phyloP scores from a whole-genome alignment of 1,140 invertebrate species.

The Semibalanus balanoides region DNA sequence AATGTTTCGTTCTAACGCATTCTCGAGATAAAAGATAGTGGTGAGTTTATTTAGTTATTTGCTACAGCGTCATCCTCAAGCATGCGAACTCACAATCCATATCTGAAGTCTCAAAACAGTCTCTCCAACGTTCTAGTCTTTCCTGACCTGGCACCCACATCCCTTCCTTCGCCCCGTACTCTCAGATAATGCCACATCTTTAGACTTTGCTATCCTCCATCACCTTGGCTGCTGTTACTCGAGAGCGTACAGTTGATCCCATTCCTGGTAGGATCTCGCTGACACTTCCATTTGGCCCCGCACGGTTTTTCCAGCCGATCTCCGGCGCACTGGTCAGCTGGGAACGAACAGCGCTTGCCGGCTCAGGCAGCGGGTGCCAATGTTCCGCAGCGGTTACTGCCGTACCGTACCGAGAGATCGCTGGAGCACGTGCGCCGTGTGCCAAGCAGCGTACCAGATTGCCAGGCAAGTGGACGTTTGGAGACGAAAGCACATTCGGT shows the following conservation, averaged over 20 bases:
- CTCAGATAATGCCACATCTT: constrained; percentile 61
- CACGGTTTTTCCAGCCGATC: constrained; percentile 57
- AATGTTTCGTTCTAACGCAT: too few species aligned
- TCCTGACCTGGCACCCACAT: too few species aligned
- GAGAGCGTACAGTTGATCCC: constrained; percentile 48
- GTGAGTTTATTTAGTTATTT: too few species aligned
- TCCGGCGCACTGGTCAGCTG: constrained; percentile 61
- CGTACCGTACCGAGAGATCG: constrained; percentile 65
- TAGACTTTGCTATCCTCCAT: constrained; percentile 43
- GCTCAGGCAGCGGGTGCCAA: constrained; percentile 63
- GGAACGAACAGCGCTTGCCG: constrained; percentile 61
- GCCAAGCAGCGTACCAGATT: constrained; percentile 34
- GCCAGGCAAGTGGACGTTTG: background rate
- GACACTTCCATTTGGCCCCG: constrained; percentile 59
- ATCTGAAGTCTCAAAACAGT: constrained; percentile 37
- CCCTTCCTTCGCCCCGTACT: too few species aligned
- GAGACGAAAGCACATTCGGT: too few species aligned
- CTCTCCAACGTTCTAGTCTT: too few species aligned
- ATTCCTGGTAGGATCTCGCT: constrained; percentile 70
- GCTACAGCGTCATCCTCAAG: too few species aligned
- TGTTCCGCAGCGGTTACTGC: constrained; percentile 50
- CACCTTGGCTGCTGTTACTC: constrained; percentile 51
- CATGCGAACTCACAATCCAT: too few species aligned
- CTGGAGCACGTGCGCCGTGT: constrained; percentile 77
- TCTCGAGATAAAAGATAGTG: too few species aligned